Base-by-base conservation (phyloP, 2,888 invertebrate species). In the Sialis lutaria region DNA sequence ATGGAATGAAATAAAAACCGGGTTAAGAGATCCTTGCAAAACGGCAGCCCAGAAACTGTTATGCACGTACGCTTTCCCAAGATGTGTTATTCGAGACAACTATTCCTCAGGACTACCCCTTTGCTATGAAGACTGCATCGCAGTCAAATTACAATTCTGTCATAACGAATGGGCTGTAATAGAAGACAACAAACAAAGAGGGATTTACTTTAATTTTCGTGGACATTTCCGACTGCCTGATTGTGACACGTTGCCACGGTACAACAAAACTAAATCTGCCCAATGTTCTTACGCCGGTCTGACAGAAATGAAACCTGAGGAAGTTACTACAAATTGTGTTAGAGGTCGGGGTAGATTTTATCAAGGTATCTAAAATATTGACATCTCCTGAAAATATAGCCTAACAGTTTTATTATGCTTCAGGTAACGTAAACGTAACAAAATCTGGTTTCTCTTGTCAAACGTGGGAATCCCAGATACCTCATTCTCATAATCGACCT, bases 71-170 rank as follows among this genome's bases (percentile, higher is more conserved):
- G 90, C 92, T 44, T 95, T 93, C 67, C 93, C 93, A 3, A 80
- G 82, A 59, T 92, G 91, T 60, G 72, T 80, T 50, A 67, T 78
- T 56, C 75, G 76, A 58, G 69, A 71, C 56, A 78, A 79, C 44
- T 73, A 74, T 49, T 78, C 83, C 4, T 71, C 75, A 51, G 79
- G 77, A 45, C 69, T 90, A 49, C 88, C 90, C 5, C 68, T 92
- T 5, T 92, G 92, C 65, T 85, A 87, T 59, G 93, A 95, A 71
- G 92, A 93, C 62, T 96, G 95, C 62, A 77, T 86, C 61, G 93
- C 93, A 46, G 85, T 91, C 31, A 82, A 83, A 61, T 79, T 85
- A 63, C 78, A 90, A 58, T 88, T 91, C 66, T 96, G 95, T 65
- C 90, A 86, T 64, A 87, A 84, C 60, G 89, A 92, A 61, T 95